A percentile compares a stretch with the other conserved stretches of the same genome.
Evolutionary conservation across 2,797 vertebrate species (phyloP).

Genomic region (Diplodus sargus): DNA sequence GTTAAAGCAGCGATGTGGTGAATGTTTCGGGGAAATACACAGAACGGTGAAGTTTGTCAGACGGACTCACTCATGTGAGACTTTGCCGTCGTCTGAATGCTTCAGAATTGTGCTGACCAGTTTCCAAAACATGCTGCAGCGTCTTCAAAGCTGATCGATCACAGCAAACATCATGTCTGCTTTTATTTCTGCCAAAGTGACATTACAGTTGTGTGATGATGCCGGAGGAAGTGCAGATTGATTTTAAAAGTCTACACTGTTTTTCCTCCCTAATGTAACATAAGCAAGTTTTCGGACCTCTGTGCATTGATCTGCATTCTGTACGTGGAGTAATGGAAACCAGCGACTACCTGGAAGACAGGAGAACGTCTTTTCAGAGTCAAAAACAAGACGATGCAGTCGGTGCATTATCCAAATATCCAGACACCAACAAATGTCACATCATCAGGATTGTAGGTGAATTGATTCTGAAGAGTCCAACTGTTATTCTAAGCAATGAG

Average conservation of each 20-base stretch:
- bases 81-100: background rate
- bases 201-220: background rate
- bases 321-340: background rate
- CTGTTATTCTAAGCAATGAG: no score
- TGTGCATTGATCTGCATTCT: background rate
- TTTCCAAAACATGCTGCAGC: background rate
- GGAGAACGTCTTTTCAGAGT: background rate
- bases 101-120: background rate
- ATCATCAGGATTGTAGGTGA: no score
- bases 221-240: background rate
- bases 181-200: background rate
- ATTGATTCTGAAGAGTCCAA: no score
- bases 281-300: background rate
- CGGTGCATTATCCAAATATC: no score
- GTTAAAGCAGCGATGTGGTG: no score
- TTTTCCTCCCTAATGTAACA: background rate
- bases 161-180: background rate
- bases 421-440: no score
- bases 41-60: no score
- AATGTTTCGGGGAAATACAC: no score
- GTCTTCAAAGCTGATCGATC: background rate
- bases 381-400: background rate
- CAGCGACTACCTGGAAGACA: background rate
- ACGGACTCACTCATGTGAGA: no score
- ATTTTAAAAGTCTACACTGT: background rate